Conservation (phyloP, 2,888 invertebrate genomes). For the Strigamia crassipes region DNA sequence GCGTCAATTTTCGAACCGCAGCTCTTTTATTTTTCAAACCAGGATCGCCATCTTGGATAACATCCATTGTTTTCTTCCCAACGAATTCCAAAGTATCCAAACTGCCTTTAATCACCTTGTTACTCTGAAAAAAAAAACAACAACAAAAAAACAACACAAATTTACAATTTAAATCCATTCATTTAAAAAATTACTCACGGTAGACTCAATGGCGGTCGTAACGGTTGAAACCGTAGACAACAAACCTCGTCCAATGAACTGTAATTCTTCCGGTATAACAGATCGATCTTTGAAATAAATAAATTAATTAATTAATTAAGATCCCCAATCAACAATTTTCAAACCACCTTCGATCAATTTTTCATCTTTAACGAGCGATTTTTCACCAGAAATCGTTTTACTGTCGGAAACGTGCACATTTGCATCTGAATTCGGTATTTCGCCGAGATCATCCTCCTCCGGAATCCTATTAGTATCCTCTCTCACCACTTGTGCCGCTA, state of each 20-base stretch:
- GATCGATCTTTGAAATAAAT: not conserved
- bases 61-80: constrained; percentile 93
- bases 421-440: not conserved
- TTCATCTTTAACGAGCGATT: not conserved
- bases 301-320: not conserved
- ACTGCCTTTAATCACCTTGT: constrained; percentile 74
- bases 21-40: constrained; percentile 78
- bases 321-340: not conserved
- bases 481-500: constrained; percentile 64
- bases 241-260: constrained; percentile 65
- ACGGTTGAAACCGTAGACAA: constrained; percentile 68
- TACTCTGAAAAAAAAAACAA: constrained; percentile 49
- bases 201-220: constrained; percentile 66
- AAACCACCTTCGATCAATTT: not conserved
- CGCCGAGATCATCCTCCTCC: not conserved
- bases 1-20: constrained; percentile 60
- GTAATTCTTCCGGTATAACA: not conserved
- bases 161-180: not conserved
- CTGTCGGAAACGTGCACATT: not conserved
- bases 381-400: not conserved
- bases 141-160: constrained; percentile 36
- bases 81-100: constrained; percentile 88
- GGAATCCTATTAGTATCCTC: not conserved
- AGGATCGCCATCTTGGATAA: constrained; percentile 89
- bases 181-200: constrained; percentile 63